Evolutionary conservation across 2,888 invertebrate species (phyloP), one percentile per base, ranked within the genome.

Genomic region (Cheiracanthium punctorium): DNA sequence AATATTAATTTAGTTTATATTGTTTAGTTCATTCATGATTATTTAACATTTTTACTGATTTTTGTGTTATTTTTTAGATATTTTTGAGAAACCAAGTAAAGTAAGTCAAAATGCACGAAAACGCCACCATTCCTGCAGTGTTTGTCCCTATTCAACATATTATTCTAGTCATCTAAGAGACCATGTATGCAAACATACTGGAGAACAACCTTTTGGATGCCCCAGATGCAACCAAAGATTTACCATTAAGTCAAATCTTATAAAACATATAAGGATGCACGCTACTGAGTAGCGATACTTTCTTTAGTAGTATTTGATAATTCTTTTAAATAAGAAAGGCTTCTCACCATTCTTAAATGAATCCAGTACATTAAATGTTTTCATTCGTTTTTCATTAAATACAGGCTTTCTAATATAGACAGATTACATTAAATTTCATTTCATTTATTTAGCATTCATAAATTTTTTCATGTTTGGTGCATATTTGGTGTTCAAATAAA

Each of bases 111-210:
- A n/a, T n/a, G n/a, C n/a, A n/a, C n/a, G n/a, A n/a, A n/a, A n/a
- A n/a, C n/a, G 17, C 8, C 30, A 12, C 5, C 65, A 65, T 30
- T 12, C 10, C 28, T 77, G 77, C 30, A 24, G 4, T 28, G 12
- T 32, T 17, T 77, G 77, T 69, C 28, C 69, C 0, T 77, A 77
- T 32, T 30, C 43, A 0, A 77, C 77, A 5, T 28, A 29, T 32
- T 67, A 67, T 10, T 12, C n/a, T 12, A 41, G 29, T 14, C 65
- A 77, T 48, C 24, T 77, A 12, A 37, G 48, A 48, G 32, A 67
- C n/a, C 75, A 75, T 75, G 24, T 29, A 14, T 43, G 24, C 17
- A 65, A 33, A 5, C 75, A 75, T 41, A 41, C 75, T 28, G 28
- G 29, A 2, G 41, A 75, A 14, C 64, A 41, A 20, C 65, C 75